Percentiles rank a stretch among this genome's conserved stretches.
Evolutionary conservation across 2,113 vertebrate species (phyloP).

Genomic region (Lasiurus cinereus): DNA sequence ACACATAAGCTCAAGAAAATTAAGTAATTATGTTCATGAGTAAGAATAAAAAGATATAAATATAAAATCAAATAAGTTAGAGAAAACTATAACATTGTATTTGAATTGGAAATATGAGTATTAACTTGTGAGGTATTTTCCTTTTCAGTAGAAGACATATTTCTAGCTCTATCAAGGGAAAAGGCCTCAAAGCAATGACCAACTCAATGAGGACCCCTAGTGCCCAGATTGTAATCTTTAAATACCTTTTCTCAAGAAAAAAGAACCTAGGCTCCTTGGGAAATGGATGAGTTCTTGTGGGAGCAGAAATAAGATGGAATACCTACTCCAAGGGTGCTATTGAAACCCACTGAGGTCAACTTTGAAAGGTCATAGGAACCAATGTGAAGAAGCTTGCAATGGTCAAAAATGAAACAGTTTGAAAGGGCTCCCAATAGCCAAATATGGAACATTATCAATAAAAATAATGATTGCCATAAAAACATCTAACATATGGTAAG

Average conservation of each 20-base stretch:
- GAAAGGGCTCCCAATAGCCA: background rate
- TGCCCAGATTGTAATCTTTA: background rate
- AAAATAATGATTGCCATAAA: background rate
- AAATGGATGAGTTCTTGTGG: background rate
- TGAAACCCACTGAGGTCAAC: background rate
- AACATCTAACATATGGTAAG: background rate
- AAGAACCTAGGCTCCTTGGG: background rate
- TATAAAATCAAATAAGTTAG: slow-evolving; percentile 42
- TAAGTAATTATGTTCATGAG: slow-evolving; percentile 29
- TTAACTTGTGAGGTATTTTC: background rate
- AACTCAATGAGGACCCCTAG: slow-evolving; percentile 26
- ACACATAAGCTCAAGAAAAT: background rate
- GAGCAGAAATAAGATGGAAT: background rate
- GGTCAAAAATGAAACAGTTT: background rate
- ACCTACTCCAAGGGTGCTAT: background rate
- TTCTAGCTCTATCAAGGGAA: background rate
- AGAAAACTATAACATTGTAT: background rate
- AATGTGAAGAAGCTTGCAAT: background rate
- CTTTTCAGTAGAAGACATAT: background rate
- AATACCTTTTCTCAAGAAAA: background rate
- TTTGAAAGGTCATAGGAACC: background rate
- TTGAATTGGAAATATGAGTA: slow-evolving; percentile 20
- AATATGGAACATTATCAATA: background rate
- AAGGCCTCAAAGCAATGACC: background rate
- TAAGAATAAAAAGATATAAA: slow-evolving; percentile 40